Base-by-base conservation (phyloP, 2,113 vertebrate species). In the Picathartes gymnocephalus region DNA sequence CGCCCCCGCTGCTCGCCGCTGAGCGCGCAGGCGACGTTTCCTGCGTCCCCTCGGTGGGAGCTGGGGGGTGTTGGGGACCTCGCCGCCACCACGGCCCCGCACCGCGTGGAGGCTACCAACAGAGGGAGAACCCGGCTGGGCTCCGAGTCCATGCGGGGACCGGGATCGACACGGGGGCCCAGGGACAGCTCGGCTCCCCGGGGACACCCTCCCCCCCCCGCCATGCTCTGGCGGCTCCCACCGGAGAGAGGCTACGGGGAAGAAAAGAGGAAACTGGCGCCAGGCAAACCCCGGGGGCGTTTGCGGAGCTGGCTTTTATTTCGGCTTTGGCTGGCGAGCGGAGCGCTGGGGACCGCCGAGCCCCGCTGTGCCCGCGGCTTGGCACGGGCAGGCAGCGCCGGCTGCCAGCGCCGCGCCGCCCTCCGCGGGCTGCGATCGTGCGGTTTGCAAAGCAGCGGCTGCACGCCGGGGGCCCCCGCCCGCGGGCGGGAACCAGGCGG, bases 331-430 rank as follows among this genome's bases (percentile, higher is more conserved):
- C 95, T 66, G 51, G 66, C 66, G 61, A 83, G 37, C 56, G 77
- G 11, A 91, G 88, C 78, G 37, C 77, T 45, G 50, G 84, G 47
- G 77, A 53, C 86, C 73, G 78, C 83, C 64, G 70, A 85, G 70
- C 64, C 80, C 94, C 54, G 74, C 83, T 53, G 74, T 68, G 83
- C 79, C 91, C 83, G 91, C 69, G 88, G 94, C 91, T 95, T 95
- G 94, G 94, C 94, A 88, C 14, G 42, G 79, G 19, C 51, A 10
- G 60, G 51, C 91, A 66, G 83, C 22, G 62, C 62, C 47, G 83
- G 68, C 81, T 89, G 88, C 94, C 92, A 93, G 85, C 70, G 50
- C 78, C 69, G 56, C 68, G 56, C 86, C 77, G 81, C 82, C 42
- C 57, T 33, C 62, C 79, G 9, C 37, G 77, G 70, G 83, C 91